Conservation (phyloP, 2,888 invertebrate genomes). For the Drosophila recens region DNA sequence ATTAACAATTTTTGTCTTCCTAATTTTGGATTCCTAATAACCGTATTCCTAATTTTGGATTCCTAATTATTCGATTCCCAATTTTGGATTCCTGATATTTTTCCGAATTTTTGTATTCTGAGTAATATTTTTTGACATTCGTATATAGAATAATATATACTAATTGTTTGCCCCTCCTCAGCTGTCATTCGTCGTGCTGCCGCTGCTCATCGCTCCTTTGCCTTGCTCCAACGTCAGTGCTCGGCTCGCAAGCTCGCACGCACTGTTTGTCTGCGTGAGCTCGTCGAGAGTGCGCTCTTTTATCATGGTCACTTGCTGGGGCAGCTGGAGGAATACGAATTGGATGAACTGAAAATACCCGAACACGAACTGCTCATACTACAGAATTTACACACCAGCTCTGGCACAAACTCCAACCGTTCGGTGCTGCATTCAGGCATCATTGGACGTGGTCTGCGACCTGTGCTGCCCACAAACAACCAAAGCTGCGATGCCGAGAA, state of each 20-base stretch:
- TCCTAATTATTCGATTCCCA: too few species aligned
- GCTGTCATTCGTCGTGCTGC: slow-evolving; percentile 88
- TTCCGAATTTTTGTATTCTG: too few species aligned
- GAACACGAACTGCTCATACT: slow-evolving; percentile 88
- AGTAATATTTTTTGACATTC: too few species aligned
- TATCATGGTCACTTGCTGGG: slow-evolving; percentile 90
- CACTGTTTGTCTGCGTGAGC: slow-evolving; percentile 89
- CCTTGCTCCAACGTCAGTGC: slow-evolving; percentile 89
- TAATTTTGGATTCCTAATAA: too few species aligned
- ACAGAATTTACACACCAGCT: slow-evolving; percentile 92
- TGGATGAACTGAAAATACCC: slow-evolving; percentile 83
- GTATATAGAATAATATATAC: too few species aligned
- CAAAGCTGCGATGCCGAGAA: slow-evolving; percentile 79
- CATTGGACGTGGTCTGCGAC: slow-evolving; percentile 88
- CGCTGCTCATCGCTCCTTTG: slow-evolving; percentile 88
- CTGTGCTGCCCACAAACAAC: slow-evolving; percentile 60
- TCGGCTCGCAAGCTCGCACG: slow-evolving; percentile 88
- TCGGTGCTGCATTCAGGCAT: slow-evolving; percentile 95
- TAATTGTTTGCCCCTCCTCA: slow-evolving; percentile 69
- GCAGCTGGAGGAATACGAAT: slow-evolving; percentile 87
- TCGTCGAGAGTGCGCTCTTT: slow-evolving; percentile 91
- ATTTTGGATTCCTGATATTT: too few species aligned
- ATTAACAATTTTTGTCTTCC: too few species aligned
- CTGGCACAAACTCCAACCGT: slow-evolving; percentile 88
- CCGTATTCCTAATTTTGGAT: too few species aligned